Evolutionary conservation across 1,140 invertebrate genomes (phyloP).

Genomic region (Diuraphis noxia): DNA sequence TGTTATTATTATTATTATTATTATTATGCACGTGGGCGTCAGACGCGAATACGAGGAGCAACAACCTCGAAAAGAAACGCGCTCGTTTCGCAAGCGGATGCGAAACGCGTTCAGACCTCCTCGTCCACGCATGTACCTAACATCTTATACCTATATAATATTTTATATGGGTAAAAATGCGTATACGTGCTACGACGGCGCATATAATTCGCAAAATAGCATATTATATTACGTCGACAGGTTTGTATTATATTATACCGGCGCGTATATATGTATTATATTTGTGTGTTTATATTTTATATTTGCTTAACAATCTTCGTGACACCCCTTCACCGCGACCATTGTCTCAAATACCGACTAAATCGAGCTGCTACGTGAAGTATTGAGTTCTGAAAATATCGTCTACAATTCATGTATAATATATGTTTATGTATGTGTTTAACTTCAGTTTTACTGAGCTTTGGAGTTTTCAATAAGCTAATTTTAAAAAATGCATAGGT

Average conservation of each 20-base stretch:
- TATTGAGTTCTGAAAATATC: neutral
- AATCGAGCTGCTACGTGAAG: neutral
- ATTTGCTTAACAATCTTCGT: neutral
- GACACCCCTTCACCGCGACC: neutral
- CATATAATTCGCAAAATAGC: constrained; percentile 10
- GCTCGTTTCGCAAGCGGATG: constrained; percentile 23
- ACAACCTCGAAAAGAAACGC: constrained; percentile 46
- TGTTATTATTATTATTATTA: neutral
- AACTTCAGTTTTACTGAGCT: neutral
- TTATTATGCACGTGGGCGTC: constrained; percentile 32
- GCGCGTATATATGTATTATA: neutral
- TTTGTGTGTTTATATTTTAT: neutral
- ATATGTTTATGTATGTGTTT: no score
- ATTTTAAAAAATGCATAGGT: no score
- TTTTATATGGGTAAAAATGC: neutral
- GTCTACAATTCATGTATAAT: neutral
- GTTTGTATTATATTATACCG: neutral
- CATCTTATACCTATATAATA: no score
- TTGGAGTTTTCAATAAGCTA: no score
- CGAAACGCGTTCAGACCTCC: neutral
- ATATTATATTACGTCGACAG: neutral
- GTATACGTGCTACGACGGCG: no score
- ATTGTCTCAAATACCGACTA: neutral
- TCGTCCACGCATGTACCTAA: neutral
- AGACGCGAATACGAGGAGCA: constrained; percentile 49